Evolutionary conservation across 2,888 invertebrate genomes (phyloP), one percentile per base, ranked within the genome.

Genomic region (Melieria omissa): DNA sequence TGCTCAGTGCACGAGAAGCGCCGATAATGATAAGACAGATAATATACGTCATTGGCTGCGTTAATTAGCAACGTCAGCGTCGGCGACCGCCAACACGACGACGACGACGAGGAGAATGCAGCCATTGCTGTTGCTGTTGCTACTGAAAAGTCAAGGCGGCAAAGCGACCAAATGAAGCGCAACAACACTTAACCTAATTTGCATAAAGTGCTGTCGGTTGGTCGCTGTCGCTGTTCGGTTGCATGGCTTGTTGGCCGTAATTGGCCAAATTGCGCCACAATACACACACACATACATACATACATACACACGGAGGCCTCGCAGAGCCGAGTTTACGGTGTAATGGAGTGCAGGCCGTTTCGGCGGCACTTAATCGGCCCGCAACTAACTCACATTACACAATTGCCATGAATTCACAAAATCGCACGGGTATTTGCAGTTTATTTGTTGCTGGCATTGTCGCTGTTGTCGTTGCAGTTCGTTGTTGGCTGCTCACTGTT

Each of bases 111-210:
- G n/a, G n/a, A n/a, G n/a, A 4, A 44, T 14, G 29, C 8, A 8
- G 47, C 52, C 12, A 9, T 42, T 14, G 6, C 41, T 14, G 6
- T 9, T n/a, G 41, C 64, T 52, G 52, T 64, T 64, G 52, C 52
- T 52, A 52, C 49, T 44, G 64, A 63, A 46, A 41, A 29, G 16
- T 29, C 58, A 58, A 14, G 29, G n/a, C 52, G 10, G 41, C 54
- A 70, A 63, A 49, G 60, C 41, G 57, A 42, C 63, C 70, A 70
- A 71, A 71, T 65, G 47, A 60, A 65, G 70, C 65, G 70, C 47
- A 71, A 71, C 65, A 71, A 71, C 65, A 52, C 60, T 71, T 71
- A 65, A 65, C 64, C 65, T 65, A 71, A 71, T 71, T 71, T 65
- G 44, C 70, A 71, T 71, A 71, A 71, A 65, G 52, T 52, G 46